These are phyloP conservation scores for Hermetia illucens DNA, from an alignment of 1,140 invertebrate genomes.

Conservation along the genomic window DNA sequence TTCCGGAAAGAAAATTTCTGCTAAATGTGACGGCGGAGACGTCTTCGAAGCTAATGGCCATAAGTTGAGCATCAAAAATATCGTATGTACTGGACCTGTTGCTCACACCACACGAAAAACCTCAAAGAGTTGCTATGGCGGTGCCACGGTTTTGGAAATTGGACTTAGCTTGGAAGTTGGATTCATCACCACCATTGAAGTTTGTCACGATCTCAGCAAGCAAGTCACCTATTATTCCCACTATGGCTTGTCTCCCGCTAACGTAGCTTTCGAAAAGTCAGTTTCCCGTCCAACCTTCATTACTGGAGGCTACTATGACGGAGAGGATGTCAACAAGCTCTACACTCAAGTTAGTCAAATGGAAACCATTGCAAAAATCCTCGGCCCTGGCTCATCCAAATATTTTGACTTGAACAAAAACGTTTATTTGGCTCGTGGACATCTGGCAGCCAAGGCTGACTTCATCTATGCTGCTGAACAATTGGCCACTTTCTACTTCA, in stretches of 20 bases:
- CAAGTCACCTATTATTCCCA: slow-evolving; percentile 31
- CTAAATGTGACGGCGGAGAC: slow-evolving; percentile 20
- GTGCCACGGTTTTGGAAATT: slow-evolving; percentile 20
- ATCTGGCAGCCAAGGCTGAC: slow-evolving; percentile 51
- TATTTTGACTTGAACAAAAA: slow-evolving; percentile 19
- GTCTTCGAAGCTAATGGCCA: slow-evolving; percentile 18
- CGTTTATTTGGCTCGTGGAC: slow-evolving; percentile 42
- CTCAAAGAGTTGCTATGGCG: slow-evolving; percentile 21
- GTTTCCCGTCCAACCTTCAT: slow-evolving; percentile 28
- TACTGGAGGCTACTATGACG: slow-evolving; percentile 20
- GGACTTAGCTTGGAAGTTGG: slow-evolving; percentile 20
- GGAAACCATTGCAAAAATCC: slow-evolving; percentile 17
- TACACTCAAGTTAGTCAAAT: slow-evolving; percentile 26
- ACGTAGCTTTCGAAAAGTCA: slow-evolving; percentile 21
- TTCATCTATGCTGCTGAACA: slow-evolving; percentile 45
- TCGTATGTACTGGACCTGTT: slow-evolving; percentile 23
- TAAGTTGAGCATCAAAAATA: slow-evolving; percentile 17
- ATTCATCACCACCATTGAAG: slow-evolving; percentile 28
- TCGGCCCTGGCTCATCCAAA: slow-evolving; percentile 18
- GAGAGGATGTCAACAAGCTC: slow-evolving; percentile 23
- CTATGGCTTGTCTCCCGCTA: slow-evolving; percentile 20
- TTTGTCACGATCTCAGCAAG: slow-evolving; percentile 31
- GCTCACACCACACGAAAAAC: slow-evolving; percentile 24
- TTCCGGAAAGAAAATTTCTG: no score
- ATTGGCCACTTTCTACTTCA: slow-evolving; percentile 47